Percentiles rank a stretch among this genome's conserved stretches.
Evolutionary conservation across 2,797 vertebrate genomes (phyloP).

Genomic region (Zalophus californianus): DNA sequence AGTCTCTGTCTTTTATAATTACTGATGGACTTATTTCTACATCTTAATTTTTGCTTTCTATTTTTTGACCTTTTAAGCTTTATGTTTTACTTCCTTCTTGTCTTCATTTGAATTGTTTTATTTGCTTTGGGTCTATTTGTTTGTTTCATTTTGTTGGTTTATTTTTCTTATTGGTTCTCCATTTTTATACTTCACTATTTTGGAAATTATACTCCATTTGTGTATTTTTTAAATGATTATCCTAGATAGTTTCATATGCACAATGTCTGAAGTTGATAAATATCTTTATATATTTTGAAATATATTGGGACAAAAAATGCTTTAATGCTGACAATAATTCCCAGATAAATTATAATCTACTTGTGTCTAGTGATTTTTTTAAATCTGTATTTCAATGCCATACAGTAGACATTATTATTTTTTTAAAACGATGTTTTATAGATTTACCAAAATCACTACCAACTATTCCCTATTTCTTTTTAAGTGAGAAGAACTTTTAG

Average conservation of each 20-base stretch:
- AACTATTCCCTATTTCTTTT: not conserved
- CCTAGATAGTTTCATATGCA: not conserved
- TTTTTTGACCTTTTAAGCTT: not conserved
- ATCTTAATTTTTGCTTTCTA: constrained; percentile 10
- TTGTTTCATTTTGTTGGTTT: not conserved
- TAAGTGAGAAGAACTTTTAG: not conserved
- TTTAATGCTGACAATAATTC: not conserved
- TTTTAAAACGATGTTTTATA: not conserved
- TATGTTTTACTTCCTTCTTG: not conserved
- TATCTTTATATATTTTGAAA: constrained; percentile 17
- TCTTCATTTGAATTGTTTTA: not conserved
- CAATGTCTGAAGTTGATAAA: not conserved
- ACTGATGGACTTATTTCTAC: not conserved
- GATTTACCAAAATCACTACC: not conserved
- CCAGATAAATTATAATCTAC: not conserved
- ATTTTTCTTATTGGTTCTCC: not conserved
- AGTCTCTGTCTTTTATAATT: not conserved
- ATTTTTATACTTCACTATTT: not conserved
- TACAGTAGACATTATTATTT: not conserved
- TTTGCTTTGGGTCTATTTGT: not conserved
- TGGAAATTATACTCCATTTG: not conserved
- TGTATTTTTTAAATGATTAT: not conserved
- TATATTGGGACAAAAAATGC: not conserved
- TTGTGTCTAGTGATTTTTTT: not conserved
- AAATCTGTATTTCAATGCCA: not conserved